phyloP scores from a whole-genome alignment of 2,888 invertebrate species.

The Patella caerulea region DNA sequence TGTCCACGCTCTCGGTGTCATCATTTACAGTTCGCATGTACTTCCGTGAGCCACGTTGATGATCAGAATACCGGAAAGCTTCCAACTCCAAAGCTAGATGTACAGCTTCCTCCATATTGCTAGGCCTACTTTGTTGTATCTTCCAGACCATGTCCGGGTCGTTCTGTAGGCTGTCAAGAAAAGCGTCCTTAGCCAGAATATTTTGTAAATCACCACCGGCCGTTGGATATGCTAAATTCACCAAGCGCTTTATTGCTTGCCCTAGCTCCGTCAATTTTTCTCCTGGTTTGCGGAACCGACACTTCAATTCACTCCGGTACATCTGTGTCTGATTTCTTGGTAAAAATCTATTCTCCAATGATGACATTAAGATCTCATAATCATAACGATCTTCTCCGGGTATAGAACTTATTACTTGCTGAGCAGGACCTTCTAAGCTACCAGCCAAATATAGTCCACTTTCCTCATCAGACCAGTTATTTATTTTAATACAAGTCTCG shows the following conservation, averaged over 20 bases:
- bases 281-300: neutral
- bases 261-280: neutral
- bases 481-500: no score
- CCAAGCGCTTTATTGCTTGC: neutral
- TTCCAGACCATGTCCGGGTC: constrained; percentile 6
- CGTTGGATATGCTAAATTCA: neutral
- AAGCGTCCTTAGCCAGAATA: constrained; percentile 6
- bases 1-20: no score
- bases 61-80: neutral
- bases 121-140: constrained; percentile 12
- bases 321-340: neutral
- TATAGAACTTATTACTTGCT: no score
- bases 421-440: no score
- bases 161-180: neutral
- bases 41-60: neutral
- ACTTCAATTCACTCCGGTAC: neutral
- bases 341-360: no score
- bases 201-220: constrained; percentile 4
- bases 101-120: constrained; percentile 13
- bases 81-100: constrained; percentile 9
- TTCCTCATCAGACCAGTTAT: no score
- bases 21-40: neutral
- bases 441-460: no score
- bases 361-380: no score
- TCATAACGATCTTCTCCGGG: no score